Base-by-base conservation (phyloP, 2,797 vertebrate species). In the Mus spretus region DNA sequence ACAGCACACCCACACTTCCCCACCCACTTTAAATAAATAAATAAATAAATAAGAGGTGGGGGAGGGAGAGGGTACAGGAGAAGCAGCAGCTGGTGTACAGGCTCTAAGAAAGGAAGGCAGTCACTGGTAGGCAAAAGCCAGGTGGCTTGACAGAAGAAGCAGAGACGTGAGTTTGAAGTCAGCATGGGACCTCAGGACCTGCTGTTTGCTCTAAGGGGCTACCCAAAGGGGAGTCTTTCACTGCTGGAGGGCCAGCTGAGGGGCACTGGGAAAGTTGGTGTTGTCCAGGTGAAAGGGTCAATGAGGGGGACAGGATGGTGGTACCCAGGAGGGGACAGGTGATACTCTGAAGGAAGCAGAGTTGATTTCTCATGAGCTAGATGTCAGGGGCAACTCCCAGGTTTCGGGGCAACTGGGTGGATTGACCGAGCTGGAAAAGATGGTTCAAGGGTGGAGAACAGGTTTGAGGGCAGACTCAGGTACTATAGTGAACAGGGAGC, bases 371-470 rank as follows among this genome's bases (percentile, higher is more conserved):
- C 75, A n/a, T 65, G 47, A 82, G 34, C 31, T 34, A 70, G 37
- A 20, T 44, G 75, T 65, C 50, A 57, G 79, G 55, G 82, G 40
- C 61, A 83, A 79, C 61, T 61, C 83, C 20, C 85, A 63, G 86
- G 86, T 90, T 92, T 95, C 85, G 34, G 94, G 72, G 82, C 84
- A 65, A 78, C 67, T 80, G 47, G 65, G 63, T 44, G 34, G 78
- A 88, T 91, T 72, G 91, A 40, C 77, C 24, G 74, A 93, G 53
- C 85, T 84, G 44, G 53, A 26, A 86, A 75, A 81, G 92, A 55
- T 37, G 28, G 26, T 6, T 24, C 34, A 19, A 28, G 50, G 47
- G 37, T 47, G 47, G 95, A 90, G 77, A 93, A 65, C 44, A 85
- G 89, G 81, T 81, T 65, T 87, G 90, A 77, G 31, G 70, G 40